Evolutionary conservation across 2,797 vertebrate species (phyloP), one percentile per base, ranked within the genome.

Genomic region (Trachurus trachurus): DNA sequence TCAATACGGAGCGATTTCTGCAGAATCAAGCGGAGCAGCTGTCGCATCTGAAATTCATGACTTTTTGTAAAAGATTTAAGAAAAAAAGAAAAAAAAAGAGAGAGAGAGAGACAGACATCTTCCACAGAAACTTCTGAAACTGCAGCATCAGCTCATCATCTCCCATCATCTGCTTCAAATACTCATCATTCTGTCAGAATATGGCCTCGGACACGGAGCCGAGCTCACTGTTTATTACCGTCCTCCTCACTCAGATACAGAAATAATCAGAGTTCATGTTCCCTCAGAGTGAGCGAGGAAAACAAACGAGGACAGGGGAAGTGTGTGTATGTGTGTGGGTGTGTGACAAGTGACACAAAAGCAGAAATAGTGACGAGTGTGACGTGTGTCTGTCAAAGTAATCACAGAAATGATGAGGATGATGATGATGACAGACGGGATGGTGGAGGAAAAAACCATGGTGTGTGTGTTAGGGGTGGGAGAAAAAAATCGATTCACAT

Each of bases 321-420:
- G 37, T 8, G 3, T 5, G 31, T 34, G 31, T n/a, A n/a, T 34
- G 31, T 34, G 31, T 34, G 31, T 5, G 31, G 5, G 29, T 26
- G 34, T 53, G 34, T 50, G 62, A 66, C 54, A 66, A 52, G 6
- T 67, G 57, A 78, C 31, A 31, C 26, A 80, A 13, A 74, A 40
- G 31, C 40, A 40, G 34, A 15, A 66, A 71, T 29, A 39, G 6
- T 57, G 53, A 70, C 70, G 39, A 80, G 45, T n/a, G 60, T 44
- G 45, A 84, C 59, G 10, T 60, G 31, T 34, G 49, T 11, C 13
- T 60, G 3, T 80, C 52, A 80, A 31, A 75, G 65, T 76, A 71
- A 83, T 76, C 37, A 63, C 34, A 49, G 39, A 70, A 76, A 71
- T 52, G 10, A 50, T 44, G 47, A 40, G 13, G 17, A 59, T 16